Conservation (phyloP, 2,888 invertebrate genomes). For the Apamea anceps region DNA sequence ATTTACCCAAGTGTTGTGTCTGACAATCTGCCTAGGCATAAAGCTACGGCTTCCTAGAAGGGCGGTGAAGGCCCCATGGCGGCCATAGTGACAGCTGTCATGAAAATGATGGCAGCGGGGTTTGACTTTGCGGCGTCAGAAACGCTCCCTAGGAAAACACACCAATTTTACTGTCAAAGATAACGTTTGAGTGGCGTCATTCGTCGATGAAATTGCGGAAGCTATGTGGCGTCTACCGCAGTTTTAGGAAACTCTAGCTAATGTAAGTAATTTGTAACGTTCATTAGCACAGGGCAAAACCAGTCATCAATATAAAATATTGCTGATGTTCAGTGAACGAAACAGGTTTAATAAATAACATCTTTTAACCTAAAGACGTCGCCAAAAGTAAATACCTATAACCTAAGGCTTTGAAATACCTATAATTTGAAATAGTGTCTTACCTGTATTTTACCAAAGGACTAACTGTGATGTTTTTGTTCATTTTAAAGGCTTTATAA, state of each 20-base stretch:
- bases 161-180: not conserved
- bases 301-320: not conserved
- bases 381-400: conserved; percentile 7
- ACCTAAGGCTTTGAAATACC: conserved; percentile 19
- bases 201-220: not conserved
- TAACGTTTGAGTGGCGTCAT: not conserved
- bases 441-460: not conserved
- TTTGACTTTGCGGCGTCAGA: not conserved
- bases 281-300: not conserved
- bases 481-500: not conserved
- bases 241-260: not conserved
- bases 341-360: not conserved
- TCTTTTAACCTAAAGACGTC: not conserved
- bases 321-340: conserved; percentile 3
- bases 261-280: not conserved
- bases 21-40: not conserved
- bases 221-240: not conserved
- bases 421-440: conserved; percentile 12
- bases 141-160: not conserved
- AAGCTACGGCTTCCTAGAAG: not conserved
- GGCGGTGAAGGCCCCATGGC: not conserved
- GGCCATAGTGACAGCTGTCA: not conserved
- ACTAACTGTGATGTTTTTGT: conserved; percentile 6
- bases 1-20: not conserved
- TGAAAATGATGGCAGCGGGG: not conserved